Base-by-base conservation (phyloP, 2,113 vertebrate genomes). In the Haemorhous mexicanus region DNA sequence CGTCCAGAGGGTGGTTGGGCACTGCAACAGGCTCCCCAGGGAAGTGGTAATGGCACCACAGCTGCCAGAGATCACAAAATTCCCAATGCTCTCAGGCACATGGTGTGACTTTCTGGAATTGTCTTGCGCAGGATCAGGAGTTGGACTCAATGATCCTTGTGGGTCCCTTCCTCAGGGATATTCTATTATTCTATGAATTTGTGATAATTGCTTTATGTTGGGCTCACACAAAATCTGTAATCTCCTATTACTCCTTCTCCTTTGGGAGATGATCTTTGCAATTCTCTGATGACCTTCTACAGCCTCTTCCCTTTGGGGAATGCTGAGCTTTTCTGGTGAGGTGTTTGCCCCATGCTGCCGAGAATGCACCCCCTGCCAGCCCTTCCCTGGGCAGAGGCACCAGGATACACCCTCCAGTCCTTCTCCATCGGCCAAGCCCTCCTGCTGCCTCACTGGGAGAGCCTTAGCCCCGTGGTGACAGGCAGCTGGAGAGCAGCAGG, bases 301-400 rank as follows among this genome's bases (percentile, higher is more conserved):
- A 66, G 19, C n/a, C 37, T 66, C 27, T 66, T 64, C 22, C 30
- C 41, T 44, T 50, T 47, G 13, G 32, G 37, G 11, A 10, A 88
- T 18, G 16, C 21, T n/a, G 30, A 35, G 23, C 9, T 74, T 37
- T 86, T 75, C 37, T 69, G 50, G 16, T 0, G 5, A 78, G 55
- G 33, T 3, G 3, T 56, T 78, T 8, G 4, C 24, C 21, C 18
- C 3, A 1, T 3, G 3, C 22, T 0, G 0, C 41, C 0, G 0
- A 19, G 19, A 24, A 14, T 28, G 39, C 13, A 39, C 21, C 41
- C 73, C 32, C 27, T 53, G 16, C 32, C n/a, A 80, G 35, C 47
- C 33, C 26, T 81, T 73, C 33, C 32, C 35, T 0, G 0, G 20
- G 44, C 62, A 78, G 46, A 62, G 84, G 61, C 43, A 68, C 37